Base-by-base conservation (phyloP, 2,797 vertebrate genomes). In the Cichlasoma orientale region DNA sequence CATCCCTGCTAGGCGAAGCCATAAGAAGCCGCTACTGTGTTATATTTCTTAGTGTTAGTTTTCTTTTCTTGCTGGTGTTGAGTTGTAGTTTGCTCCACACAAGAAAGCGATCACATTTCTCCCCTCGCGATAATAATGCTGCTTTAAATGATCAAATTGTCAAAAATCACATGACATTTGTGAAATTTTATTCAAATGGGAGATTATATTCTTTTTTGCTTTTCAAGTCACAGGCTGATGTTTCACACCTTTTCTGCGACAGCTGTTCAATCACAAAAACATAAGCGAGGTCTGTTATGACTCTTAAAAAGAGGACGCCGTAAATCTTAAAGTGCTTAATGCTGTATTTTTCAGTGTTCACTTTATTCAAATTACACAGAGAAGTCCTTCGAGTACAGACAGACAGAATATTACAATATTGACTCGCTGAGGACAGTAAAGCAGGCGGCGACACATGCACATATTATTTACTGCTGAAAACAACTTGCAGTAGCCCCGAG, bases 401-500 rank as follows among this genome's bases (percentile, higher is more conserved):
- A 56, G 16, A 75, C n/a, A 75, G 7, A 44, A 55, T 47, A 63
- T 61, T 47, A 80, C 58, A 58, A 68, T 50, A 80, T 73, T 23
- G n/a, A 56, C 21, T 27, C 3, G 5, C 12, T 70, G 53, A 76
- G 16, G 61, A 70, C 36, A 23, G 55, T 52, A 76, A 77, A 61
- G 53, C 56, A 79, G 54, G 59, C 57, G 59, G 61, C 25, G 57
- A 33, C 76, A 80, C 72, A 76, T 82, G 77, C 77, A 84, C 21
- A 47, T 38, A 27, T 79, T 80, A 25, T 57, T 21, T 52, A 41
- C 21, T 25, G 61, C 71, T 77, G 55, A 82, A 75, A 85, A 38
- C 38, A 76, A 47, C 33, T 74, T 57, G 41, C 68, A 80, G 18
- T 13, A 81, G 63, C 66, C 53, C 55, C 18, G 36, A 18, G 52